Percentiles rank a stretch among this genome's conserved stretches.
Evolutionary conservation across 2,113 vertebrate species (phyloP).

Genomic region (Mellivora capensis): DNA sequence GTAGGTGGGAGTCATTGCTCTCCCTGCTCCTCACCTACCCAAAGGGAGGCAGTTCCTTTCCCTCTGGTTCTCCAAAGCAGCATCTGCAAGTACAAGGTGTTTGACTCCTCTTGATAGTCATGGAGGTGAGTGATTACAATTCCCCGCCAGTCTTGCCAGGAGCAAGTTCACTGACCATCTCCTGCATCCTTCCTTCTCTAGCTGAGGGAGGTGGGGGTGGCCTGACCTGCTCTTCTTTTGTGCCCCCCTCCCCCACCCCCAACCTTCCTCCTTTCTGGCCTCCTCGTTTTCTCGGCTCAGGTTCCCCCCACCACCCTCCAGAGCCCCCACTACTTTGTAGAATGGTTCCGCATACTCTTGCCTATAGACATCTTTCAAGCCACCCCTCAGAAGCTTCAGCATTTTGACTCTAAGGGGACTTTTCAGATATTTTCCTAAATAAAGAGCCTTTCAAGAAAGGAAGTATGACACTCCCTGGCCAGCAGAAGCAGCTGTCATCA

Average conservation of each 20-base stretch:
- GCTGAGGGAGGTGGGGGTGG: not conserved
- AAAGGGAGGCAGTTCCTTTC: not conserved
- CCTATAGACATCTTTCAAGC: not conserved
- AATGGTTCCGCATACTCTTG: not conserved
- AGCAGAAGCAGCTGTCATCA: not conserved
- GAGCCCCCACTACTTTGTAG: not conserved
- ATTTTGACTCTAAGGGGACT: not conserved
- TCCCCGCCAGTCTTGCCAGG: not conserved
- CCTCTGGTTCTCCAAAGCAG: not conserved
- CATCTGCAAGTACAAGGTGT: not conserved
- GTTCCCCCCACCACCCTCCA: not conserved
- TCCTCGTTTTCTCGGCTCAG: not conserved
- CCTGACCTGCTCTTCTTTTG: not conserved
- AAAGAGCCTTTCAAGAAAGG: not conserved
- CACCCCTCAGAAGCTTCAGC: not conserved
- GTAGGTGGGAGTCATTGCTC: not conserved
- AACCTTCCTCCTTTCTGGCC: not conserved
- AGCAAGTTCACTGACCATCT: not conserved
- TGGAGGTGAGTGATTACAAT: not conserved
- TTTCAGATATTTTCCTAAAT: not conserved
- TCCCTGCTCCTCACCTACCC: not conserved
- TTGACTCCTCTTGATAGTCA: not conserved
- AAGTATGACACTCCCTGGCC: not conserved
- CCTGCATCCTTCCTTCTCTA: not conserved
- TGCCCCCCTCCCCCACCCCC: too few species aligned